These are phyloP conservation scores for Conomelus anceps DNA, from an alignment of 2,888 invertebrate genomes.

Conservation along the genomic window DNA sequence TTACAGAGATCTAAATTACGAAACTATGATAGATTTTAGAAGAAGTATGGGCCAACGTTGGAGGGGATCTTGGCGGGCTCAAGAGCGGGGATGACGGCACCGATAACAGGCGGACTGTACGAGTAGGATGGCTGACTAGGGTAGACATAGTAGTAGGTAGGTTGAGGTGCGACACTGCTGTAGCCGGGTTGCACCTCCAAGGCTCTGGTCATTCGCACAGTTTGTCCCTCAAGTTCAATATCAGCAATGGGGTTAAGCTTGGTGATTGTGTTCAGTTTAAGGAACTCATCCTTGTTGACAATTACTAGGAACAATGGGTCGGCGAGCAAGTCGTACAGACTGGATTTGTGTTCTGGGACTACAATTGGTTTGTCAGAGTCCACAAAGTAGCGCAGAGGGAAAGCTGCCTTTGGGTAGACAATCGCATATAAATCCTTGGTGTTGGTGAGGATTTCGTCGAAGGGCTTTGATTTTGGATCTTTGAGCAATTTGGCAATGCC, in stretches of 20 bases:
- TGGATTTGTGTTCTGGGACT: neutral
- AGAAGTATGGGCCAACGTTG: neutral
- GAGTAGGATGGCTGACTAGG: neutral
- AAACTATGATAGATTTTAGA: neutral
- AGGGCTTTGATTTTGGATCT: neutral
- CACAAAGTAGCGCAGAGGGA: neutral
- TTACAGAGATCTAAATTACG: neutral
- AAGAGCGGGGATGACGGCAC: neutral
- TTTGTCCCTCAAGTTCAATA: neutral
- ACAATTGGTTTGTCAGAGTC: neutral
- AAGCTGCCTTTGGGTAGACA: neutral
- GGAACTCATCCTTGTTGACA: neutral
- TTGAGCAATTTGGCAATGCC: neutral
- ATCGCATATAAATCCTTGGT: neutral
- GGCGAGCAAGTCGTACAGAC: neutral
- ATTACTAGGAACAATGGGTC: neutral
- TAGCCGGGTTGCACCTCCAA: neutral
- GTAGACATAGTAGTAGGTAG: neutral
- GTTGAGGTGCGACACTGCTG: neutral
- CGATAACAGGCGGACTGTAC: neutral
- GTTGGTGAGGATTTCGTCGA: neutral
- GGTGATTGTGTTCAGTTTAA: neutral
- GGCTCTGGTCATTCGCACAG: neutral
- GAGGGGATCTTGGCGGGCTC: neutral
- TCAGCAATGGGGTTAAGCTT: neutral